Conservation (phyloP, 2,113 vertebrate genomes). For the Actinemys pallida region DNA sequence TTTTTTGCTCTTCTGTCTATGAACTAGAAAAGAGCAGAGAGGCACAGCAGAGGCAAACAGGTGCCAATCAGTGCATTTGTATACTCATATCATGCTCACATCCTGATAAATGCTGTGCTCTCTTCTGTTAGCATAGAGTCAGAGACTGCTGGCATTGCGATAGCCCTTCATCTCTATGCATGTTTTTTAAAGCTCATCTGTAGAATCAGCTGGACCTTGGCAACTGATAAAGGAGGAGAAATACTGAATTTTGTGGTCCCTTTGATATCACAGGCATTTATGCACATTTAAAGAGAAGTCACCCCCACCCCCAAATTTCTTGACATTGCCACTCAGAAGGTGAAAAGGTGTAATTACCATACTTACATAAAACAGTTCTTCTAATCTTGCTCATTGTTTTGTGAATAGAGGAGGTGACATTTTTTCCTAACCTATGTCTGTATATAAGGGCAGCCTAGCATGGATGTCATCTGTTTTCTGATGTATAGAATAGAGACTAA, state of each 20-base stretch:
- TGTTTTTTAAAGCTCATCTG: background rate
- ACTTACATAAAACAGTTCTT: background rate
- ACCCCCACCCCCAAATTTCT: background rate
- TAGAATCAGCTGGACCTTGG: background rate
- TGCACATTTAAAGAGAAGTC: background rate
- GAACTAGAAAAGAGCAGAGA: background rate
- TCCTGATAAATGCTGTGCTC: background rate
- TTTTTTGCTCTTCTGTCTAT: accelerated
- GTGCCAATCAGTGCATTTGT: accelerated
- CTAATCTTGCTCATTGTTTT: background rate
- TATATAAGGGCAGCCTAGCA: background rate
- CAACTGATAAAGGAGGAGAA: background rate
- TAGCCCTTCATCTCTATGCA: background rate
- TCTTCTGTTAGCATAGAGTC: background rate
- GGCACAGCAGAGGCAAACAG: background rate
- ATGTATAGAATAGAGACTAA: background rate
- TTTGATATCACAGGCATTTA: background rate
- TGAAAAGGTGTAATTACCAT: background rate
- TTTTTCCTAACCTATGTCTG: background rate
- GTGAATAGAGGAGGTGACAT: accelerated
- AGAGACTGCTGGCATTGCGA: accelerated
- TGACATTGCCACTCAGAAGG: background rate
- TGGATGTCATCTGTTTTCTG: background rate
- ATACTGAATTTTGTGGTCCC: accelerated
- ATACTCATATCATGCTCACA: background rate